Percentiles rank a stretch among this genome's conserved stretches.
Conservation (phyloP, 2,113 vertebrate species). For the Mormyrus iriodes region DNA sequence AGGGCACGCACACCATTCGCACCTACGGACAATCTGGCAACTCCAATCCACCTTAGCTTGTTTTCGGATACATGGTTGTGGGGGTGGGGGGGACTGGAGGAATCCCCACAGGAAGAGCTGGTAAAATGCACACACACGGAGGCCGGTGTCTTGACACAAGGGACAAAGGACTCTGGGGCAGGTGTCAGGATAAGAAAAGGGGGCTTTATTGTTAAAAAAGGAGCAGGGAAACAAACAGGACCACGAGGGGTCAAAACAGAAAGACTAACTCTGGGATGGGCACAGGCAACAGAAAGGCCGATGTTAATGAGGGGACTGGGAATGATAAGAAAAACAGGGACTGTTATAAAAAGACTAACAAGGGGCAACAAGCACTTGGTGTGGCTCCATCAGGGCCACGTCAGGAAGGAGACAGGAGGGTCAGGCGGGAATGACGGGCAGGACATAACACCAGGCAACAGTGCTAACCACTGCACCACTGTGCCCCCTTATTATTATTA, state of each 20-base stretch:
- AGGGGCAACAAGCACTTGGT: background rate
- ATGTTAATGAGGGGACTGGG: background rate
- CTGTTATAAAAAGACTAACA: background rate
- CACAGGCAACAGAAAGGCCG: background rate
- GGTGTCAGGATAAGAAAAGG: background rate
- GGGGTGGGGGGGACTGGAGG: background rate
- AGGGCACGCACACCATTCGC: background rate
- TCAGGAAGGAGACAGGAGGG: background rate
- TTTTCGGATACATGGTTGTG: background rate
- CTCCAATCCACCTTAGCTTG: background rate
- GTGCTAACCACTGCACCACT: background rate
- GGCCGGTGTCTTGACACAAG: background rate
- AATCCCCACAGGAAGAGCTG: background rate
- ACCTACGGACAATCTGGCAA: background rate
- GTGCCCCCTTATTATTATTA: too few species aligned
- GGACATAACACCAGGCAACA: background rate
- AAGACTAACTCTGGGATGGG: background rate
- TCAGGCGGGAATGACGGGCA: background rate
- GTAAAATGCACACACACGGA: background rate
- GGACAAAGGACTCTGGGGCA: background rate
- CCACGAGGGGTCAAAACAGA: background rate
- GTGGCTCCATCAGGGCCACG: background rate
- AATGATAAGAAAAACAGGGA: background rate
- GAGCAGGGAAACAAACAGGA: background rate
- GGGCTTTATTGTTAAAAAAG: background rate